A percentile compares a stretch with the other conserved stretches of the same genome.
Conservation (phyloP, 2,113 vertebrate genomes). For the Lethenteron reissneri region DNA sequence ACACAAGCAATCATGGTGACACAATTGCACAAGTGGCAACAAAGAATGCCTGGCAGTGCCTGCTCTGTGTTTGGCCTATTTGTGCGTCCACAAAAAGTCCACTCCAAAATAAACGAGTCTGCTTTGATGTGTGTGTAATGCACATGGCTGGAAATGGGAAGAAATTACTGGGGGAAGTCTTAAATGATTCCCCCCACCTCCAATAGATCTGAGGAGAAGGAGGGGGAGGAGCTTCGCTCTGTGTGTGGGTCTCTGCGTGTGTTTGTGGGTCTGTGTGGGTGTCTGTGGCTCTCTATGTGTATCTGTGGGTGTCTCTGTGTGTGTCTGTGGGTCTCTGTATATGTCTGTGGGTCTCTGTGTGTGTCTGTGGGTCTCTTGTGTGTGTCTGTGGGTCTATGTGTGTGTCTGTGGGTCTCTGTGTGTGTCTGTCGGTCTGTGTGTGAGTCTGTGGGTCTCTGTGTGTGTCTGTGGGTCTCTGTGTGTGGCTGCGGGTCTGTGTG, state of each 20-base stretch:
- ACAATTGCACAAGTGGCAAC: too few relatives aligned
- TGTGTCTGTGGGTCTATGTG: neutral
- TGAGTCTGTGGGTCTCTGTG: neutral
- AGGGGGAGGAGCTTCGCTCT: neutral
- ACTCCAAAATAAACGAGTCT: too few relatives aligned
- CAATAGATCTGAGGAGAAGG: too few relatives aligned
- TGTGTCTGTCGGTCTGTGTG: neutral
- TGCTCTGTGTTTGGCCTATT: too few relatives aligned
- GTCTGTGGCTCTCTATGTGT: neutral
- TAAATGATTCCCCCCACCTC: neutral
- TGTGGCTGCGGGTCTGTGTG: neutral
- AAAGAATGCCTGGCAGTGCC: too few relatives aligned
- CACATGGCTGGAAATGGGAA: too few relatives aligned
- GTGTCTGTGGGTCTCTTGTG: neutral
- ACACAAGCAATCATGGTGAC: too few relatives aligned
- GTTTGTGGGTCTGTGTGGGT: neutral
- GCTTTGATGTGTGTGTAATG: too few relatives aligned
- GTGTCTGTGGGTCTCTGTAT: too few relatives aligned
- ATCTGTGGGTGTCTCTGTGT: neutral
- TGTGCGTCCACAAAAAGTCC: too few relatives aligned
- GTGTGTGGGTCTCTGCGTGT: neutral
- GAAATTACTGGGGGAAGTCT: too few relatives aligned
- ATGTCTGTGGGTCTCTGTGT: neutral
- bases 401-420: neutral
- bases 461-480: neutral